These are phyloP conservation scores for Ailurus styani DNA, from an alignment of 2,113 vertebrate species.

Conservation along the genomic window DNA sequence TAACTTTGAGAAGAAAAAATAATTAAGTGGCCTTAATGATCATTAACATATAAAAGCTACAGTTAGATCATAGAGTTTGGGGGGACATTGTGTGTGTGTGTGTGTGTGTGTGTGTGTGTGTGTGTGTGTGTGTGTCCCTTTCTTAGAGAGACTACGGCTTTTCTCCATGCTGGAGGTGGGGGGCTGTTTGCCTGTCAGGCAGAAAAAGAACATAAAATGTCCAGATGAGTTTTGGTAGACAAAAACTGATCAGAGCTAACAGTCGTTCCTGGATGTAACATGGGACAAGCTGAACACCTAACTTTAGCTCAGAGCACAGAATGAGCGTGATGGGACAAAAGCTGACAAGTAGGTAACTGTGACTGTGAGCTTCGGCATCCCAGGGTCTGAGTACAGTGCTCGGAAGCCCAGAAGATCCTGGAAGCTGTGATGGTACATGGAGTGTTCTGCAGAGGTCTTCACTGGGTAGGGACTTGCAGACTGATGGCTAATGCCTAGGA, in stretches of 20 bases:
- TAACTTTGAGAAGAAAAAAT: neutral
- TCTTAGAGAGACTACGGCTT: neutral
- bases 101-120: neutral
- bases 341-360: neutral
- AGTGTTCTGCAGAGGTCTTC: neutral
- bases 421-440: rapidly evolving
- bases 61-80: neutral
- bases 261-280: neutral
- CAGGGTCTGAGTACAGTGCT: no score
- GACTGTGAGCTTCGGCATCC: neutral
- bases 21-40: neutral
- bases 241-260: neutral
- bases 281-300: neutral
- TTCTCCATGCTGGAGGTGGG: neutral
- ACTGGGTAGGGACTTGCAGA: neutral
- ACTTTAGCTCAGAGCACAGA: neutral
- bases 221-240: neutral
- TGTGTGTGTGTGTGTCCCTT: neutral
- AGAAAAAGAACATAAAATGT: neutral
- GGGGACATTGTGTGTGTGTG: neutral
- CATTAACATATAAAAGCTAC: neutral
- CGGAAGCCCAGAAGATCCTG: neutral
- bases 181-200: neutral
- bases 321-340: neutral
- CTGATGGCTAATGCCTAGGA: neutral